phyloP scores from a whole-genome alignment of 1,140 invertebrate species.

The Callitettix versicolor region DNA sequence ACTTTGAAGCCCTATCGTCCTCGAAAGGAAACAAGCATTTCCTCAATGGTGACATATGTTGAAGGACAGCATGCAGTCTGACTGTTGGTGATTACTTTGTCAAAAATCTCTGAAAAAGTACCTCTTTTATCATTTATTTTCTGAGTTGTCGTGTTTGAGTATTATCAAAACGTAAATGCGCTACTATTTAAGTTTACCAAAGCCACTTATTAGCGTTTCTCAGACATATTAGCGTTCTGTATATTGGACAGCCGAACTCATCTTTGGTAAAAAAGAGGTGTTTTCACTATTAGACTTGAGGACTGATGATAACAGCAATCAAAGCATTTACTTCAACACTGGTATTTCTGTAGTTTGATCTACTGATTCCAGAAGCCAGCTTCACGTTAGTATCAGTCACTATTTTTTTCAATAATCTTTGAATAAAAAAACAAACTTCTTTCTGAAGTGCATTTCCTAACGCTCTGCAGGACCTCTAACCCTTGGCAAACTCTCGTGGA shows the following conservation, averaged over 20 bases:
- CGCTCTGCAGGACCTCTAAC: too few species aligned
- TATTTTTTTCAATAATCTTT: neutral
- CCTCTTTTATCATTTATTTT: constrained; percentile 27
- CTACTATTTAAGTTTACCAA: too few species aligned
- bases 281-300: constrained; percentile 24
- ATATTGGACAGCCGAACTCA: constrained; percentile 24
- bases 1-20: constrained; percentile 30
- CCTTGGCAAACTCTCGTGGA: too few species aligned
- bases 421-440: neutral
- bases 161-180: constrained; percentile 23
- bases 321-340: neutral
- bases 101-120: constrained; percentile 27
- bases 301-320: constrained; percentile 8
- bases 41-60: constrained; percentile 29
- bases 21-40: constrained; percentile 30
- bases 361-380: neutral
- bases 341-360: neutral
- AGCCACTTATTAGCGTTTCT: constrained; percentile 17
- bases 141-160: constrained; percentile 13
- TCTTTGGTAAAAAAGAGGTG: constrained; percentile 24
- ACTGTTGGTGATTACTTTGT: constrained; percentile 25
- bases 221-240: constrained; percentile 16
- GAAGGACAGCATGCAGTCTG: constrained; percentile 22
- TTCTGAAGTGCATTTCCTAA: too few species aligned
- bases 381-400: neutral